Evolutionary conservation across 1,140 invertebrate species (phyloP).

Genomic region (Caenorhabditis inopinata): DNA sequence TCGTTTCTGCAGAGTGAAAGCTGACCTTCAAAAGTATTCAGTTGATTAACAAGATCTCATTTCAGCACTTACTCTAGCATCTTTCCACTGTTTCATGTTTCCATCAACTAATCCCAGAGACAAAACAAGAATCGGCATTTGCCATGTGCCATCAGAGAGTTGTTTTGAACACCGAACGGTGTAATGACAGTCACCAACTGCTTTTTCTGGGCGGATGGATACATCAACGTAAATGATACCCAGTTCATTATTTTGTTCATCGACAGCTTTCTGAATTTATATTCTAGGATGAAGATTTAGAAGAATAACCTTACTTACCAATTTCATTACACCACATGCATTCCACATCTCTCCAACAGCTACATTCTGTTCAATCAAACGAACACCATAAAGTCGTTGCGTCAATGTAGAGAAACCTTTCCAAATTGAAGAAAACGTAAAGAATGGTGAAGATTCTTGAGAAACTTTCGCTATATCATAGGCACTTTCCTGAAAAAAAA

Average conservation of each 20-base stretch:
- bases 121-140: conserved; percentile 88
- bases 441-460: background rate
- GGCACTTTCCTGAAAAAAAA: background rate
- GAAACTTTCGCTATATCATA: background rate
- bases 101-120: conserved; percentile 73
- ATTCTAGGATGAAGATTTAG: background rate
- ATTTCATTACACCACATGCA: conserved; percentile 56
- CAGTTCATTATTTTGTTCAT: conserved; percentile 67
- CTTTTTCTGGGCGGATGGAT: conserved; percentile 83
- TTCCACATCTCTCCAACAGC: conserved; percentile 57
- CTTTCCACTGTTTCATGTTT: background rate
- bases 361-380: conserved; percentile 49
- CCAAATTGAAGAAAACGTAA: conserved; percentile 40
- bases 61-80: background rate
- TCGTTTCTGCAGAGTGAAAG: conserved; percentile 84
- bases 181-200: conserved; percentile 96
- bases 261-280: conserved; percentile 53
- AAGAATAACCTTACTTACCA: conserved; percentile 47
- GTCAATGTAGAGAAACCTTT: conserved; percentile 44
- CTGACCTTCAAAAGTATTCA: too few relatives aligned
- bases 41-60: too few relatives aligned
- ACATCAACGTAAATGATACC: conserved; percentile 98
- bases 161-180: conserved; percentile 89
- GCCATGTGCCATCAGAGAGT: conserved; percentile 71
- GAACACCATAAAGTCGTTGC: conserved; percentile 50